Evolutionary conservation across 2,797 vertebrate species (phyloP), one percentile per base, ranked within the genome.

Genomic region (Synaphobranchus kaupii): DNA sequence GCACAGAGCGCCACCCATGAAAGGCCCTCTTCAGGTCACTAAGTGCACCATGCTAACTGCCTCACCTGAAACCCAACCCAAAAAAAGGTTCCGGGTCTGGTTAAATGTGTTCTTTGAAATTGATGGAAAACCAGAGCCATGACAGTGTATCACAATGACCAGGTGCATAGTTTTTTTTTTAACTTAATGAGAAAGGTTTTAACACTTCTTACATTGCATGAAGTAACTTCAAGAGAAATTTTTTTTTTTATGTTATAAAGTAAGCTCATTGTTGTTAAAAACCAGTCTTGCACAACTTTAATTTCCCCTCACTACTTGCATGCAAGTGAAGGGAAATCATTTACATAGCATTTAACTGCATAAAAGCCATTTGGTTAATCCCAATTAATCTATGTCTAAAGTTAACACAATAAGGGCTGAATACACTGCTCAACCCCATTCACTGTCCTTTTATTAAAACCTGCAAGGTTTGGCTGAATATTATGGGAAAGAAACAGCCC

Each of bases 331-430:
- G 90, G 84, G 91, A 87, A 92, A 93, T 91, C 88, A 94, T 93
- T 94, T 90, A 92, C 93, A 89, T 94, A 63, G 47, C 48, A 92
- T 89, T 91, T 87, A 87, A 90, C 15, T 86, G 91, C 89, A 71
- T 90, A 90, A 83, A 92, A 92, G 91, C 87, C 92, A 90, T 63
- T 86, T 89, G 92, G 89, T 91, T 92, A 92, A 86, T 91, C 90
- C 90, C 90, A 93, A 94, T 95, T 94, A 94, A 96, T 96, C 94
- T 94, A 89, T 80, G 93, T 94, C 94, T 91, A 85, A 88, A 82
- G 86, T 88, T 91, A 85, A 80, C n/a, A 73, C 91, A 92, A 90
- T 93, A 91, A 87, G 91, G 91, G 89, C 84, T 86, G 86, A 90
- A 90, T 78, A 17, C 88, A 48, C 66, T 87, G 86, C 92, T 90